phyloP scores from a whole-genome alignment of 2,888 invertebrate species.

The Myopa testacea region DNA sequence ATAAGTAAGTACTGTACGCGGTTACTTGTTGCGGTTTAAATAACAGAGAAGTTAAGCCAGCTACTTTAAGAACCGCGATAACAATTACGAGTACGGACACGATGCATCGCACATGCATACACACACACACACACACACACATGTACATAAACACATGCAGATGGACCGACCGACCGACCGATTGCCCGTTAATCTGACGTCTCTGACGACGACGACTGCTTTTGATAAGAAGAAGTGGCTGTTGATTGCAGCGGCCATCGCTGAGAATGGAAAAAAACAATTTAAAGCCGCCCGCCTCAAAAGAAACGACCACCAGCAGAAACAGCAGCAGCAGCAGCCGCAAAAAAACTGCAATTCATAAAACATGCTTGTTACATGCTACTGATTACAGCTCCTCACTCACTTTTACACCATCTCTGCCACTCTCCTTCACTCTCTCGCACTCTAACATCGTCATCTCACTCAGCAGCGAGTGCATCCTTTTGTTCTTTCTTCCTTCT shows the following conservation, averaged over 20 bases:
- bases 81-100: neutral
- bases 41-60: slow-evolving; percentile 5
- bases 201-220: slow-evolving; percentile 8
- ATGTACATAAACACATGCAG: neutral
- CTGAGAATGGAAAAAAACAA: neutral
- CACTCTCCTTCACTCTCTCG: neutral
- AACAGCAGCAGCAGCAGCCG: neutral
- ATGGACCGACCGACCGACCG: neutral
- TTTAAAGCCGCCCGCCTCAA: slow-evolving; percentile 5
- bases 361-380: neutral
- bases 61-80: slow-evolving; percentile 1
- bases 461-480: neutral
- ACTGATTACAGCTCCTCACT: slow-evolving; percentile 15
- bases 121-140: neutral
- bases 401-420: neutral
- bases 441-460: neutral
- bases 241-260: neutral
- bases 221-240: neutral
- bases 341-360: slow-evolving; percentile 9
- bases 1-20: neutral
- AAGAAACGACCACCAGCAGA: neutral
- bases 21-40: slow-evolving; percentile 8
- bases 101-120: neutral
- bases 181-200: neutral
- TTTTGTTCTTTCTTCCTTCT: neutral